These are phyloP conservation scores for Caenorhabditis angaria DNA, from an alignment of 2,888 invertebrate species.

Conservation along the genomic window DNA sequence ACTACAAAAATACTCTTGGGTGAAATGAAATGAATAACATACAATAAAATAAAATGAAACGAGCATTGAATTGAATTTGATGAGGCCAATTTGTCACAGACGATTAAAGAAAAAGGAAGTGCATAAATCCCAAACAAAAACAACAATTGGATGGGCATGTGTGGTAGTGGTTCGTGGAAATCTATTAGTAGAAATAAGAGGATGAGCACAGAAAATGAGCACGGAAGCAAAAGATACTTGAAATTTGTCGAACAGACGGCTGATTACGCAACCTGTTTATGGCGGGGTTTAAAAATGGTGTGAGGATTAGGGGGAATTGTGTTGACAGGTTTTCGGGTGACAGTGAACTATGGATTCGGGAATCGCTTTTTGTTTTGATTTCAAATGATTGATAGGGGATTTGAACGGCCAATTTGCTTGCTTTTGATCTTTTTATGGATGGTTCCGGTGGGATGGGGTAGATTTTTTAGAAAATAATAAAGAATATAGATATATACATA, in stretches of 20 bases:
- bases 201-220: background rate
- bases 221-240: conserved; percentile 12
- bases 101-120: conserved; percentile 12
- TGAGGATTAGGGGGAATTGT: background rate
- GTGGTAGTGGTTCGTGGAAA: background rate
- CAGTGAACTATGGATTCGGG: background rate
- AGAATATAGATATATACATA: too few species aligned
- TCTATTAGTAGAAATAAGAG: background rate
- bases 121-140: background rate
- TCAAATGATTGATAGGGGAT: background rate
- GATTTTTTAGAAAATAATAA: too few species aligned
- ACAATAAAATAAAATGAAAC: background rate
- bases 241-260: conserved; percentile 37
- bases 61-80: background rate
- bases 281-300: background rate
- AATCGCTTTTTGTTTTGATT: background rate
- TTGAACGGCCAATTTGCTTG: too few species aligned
- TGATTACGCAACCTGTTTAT: conserved; percentile 22
- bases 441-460: too few species aligned
- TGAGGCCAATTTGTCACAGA: conserved; percentile 23
- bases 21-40: background rate
- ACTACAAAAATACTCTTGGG: background rate
- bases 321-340: background rate
- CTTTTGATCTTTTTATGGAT: too few species aligned
- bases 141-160: background rate